Conservation (phyloP, 2,888 invertebrate species). For the Thumatha senex region DNA sequence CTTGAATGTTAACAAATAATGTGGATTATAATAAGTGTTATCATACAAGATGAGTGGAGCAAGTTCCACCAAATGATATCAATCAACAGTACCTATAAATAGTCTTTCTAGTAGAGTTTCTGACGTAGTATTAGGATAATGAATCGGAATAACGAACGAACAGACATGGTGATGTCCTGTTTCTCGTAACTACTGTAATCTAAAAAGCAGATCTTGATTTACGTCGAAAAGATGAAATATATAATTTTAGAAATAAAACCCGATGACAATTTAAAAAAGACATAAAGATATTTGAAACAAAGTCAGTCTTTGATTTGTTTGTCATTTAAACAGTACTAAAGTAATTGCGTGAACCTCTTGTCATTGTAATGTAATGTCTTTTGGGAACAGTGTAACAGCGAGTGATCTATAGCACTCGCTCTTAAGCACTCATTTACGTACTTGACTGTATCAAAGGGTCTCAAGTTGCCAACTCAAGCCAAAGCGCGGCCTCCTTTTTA, state of each 20-base stretch:
- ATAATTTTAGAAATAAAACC: not conserved
- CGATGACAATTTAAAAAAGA: not conserved
- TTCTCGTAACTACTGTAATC: too few relatives aligned
- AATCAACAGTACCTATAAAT: too few relatives aligned
- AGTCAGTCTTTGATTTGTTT: conserved; percentile 27
- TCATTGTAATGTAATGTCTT: conserved; percentile 38
- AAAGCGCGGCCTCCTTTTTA: conserved; percentile 39
- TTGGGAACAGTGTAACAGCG: conserved; percentile 52
- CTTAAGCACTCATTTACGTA: conserved; percentile 65
- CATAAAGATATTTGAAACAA: not conserved
- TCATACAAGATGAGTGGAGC: too few relatives aligned
- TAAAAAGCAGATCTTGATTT: not conserved
- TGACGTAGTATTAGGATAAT: too few relatives aligned
- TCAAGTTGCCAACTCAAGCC: conserved; percentile 42
- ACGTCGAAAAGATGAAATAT: not conserved
- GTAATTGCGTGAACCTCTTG: conserved; percentile 31
- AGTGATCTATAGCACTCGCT: conserved; percentile 54
- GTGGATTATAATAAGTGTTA: too few relatives aligned
- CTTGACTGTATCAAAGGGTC: conserved; percentile 65
- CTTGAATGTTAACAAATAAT: too few relatives aligned
- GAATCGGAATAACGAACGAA: too few relatives aligned
- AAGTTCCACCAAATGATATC: too few relatives aligned
- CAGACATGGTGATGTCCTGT: too few relatives aligned
- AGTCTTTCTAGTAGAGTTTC: too few relatives aligned
- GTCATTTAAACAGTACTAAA: conserved; percentile 19